Evolutionary conservation across 2,797 vertebrate species (phyloP).

Genomic region (Falco concolor): DNA sequence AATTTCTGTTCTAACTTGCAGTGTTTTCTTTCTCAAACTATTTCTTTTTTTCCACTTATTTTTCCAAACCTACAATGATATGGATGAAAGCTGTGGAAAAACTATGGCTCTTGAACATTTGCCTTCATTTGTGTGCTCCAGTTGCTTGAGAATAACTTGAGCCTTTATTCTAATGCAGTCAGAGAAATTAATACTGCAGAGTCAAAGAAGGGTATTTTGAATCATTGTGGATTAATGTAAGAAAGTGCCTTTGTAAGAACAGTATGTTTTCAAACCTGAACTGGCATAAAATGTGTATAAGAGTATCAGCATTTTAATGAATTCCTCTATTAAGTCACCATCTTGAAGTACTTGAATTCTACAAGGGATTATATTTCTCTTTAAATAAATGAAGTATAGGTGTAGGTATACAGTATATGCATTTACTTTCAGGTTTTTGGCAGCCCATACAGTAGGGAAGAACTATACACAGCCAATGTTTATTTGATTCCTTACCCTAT

Average conservation of each 20-base stretch:
- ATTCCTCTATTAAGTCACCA: not conserved
- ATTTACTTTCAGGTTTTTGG: not conserved
- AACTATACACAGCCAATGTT: not conserved
- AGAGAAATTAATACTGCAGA: not conserved
- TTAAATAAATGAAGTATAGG: not conserved
- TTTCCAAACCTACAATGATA: not conserved
- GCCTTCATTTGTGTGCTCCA: not conserved
- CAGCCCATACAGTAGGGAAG: not conserved
- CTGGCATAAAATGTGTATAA: not conserved
- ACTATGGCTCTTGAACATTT: not conserved
- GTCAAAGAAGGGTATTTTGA: not conserved
- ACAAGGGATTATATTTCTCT: constrained; percentile 2
- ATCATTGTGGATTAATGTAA: not conserved
- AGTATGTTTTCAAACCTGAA: not conserved
- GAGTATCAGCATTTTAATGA: not conserved
- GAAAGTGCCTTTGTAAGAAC: not conserved
- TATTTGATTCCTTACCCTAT: not conserved
- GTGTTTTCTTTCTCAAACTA: not conserved
- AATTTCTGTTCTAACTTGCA: not conserved
- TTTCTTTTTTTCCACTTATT: not conserved
- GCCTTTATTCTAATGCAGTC: not conserved
- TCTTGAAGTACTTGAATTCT: not conserved
- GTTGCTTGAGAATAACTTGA: not conserved
- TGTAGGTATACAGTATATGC: not conserved
- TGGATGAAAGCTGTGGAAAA: not conserved